Evolutionary conservation across 2,113 vertebrate genomes (phyloP).

Genomic region (Calypte anna): DNA sequence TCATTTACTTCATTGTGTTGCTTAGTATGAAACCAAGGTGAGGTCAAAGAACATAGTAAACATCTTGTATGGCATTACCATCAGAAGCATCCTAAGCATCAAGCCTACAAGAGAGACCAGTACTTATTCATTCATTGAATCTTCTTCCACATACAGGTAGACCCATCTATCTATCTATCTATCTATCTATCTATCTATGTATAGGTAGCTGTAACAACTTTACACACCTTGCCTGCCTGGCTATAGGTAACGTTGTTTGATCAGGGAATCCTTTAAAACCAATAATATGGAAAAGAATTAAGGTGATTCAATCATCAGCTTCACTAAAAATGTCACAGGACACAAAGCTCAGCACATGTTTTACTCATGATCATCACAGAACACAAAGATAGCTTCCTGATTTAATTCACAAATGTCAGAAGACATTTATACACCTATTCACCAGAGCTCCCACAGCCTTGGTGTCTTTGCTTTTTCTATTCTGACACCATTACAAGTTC

Average conservation of each 20-base stretch:
- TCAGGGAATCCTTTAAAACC: neutral
- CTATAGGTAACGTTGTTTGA: neutral
- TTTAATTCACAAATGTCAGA: neutral
- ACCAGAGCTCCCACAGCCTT: neutral
- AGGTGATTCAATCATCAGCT: neutral
- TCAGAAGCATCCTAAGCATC: neutral
- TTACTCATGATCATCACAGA: neutral
- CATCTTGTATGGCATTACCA: fast-evolving
- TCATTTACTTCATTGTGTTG: neutral
- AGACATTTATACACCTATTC: neutral
- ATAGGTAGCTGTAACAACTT: neutral
- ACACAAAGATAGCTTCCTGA: neutral
- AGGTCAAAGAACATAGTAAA: neutral
- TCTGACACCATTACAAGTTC: neutral
- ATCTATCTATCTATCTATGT: no score
- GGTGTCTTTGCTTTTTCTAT: neutral
- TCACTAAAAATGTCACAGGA: neutral
- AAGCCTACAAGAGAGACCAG: neutral
- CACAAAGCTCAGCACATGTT: neutral
- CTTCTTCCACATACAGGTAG: neutral
- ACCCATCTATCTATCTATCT: no score
- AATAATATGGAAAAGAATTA: neutral
- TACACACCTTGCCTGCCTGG: neutral
- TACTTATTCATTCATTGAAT: neutral
- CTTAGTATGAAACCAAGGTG: neutral